These are phyloP conservation scores for Galeopterus variegatus DNA, from an alignment of 2,113 vertebrate species.

Conservation along the genomic window DNA sequence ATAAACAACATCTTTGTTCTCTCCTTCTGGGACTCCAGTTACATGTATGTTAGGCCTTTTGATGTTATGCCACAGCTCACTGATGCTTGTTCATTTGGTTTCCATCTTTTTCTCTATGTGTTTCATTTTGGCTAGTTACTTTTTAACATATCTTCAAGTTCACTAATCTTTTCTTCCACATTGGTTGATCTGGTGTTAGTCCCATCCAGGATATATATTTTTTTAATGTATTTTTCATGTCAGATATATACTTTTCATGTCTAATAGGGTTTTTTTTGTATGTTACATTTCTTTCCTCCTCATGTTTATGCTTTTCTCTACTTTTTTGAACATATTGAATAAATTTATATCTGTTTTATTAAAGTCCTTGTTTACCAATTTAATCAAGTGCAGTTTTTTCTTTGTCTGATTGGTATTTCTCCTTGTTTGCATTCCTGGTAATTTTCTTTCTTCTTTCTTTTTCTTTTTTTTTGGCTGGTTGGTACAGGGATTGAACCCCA, in stretches of 20 bases:
- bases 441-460: background rate
- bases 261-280: background rate
- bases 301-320: background rate
- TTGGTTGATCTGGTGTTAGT: conserved; percentile 36
- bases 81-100: conserved; percentile 39
- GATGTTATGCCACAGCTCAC: background rate
- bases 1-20: background rate
- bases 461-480: background rate
- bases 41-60: conserved; percentile 11
- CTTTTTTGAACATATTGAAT: conserved; percentile 18
- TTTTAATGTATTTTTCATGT: background rate
- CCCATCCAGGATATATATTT: conserved; percentile 24
- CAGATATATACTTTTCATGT: background rate
- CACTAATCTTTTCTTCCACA: background rate
- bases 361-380: background rate
- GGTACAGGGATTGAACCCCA: background rate
- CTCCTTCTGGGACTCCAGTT: conserved; percentile 16
- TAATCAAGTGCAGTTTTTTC: conserved; percentile 10
- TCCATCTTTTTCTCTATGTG: conserved; percentile 31
- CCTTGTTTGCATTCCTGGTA: conserved; percentile 7
- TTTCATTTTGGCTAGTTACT: conserved; percentile 31
- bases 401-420: background rate
- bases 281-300: background rate
- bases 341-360: conserved; percentile 3
- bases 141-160: background rate